These are phyloP conservation scores for Seira musarum DNA, from an alignment of 2,888 invertebrate species.

Conservation along the genomic window DNA sequence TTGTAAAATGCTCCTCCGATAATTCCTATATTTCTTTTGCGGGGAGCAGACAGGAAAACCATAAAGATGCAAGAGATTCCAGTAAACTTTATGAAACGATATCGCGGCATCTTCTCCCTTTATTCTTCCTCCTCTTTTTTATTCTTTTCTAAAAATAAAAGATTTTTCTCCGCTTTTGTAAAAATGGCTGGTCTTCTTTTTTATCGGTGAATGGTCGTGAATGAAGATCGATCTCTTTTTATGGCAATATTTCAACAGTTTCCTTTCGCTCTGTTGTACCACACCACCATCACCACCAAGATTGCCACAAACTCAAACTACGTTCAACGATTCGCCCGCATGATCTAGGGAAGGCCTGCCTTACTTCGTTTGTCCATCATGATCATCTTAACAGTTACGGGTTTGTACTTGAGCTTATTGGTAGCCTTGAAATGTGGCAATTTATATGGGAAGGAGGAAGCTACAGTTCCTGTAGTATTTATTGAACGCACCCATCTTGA, in stretches of 20 bases:
- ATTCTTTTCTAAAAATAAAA: neutral
- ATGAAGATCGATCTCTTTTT: constrained; percentile 52
- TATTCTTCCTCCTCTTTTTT: constrained; percentile 5
- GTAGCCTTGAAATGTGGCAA: constrained; percentile 41
- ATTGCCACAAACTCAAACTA: too few relatives aligned
- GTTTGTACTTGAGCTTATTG: too few relatives aligned
- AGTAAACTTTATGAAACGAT: neutral
- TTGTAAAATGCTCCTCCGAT: constrained; percentile 12
- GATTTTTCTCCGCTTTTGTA: neutral
- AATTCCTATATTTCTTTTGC: constrained; percentile 1
- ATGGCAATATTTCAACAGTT: constrained; percentile 47
- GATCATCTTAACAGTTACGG: too few relatives aligned
- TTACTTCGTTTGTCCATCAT: too few relatives aligned
- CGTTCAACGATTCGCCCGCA: too few relatives aligned
- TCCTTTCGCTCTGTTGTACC: neutral
- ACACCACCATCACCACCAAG: too few relatives aligned
- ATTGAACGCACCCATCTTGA: too few relatives aligned
- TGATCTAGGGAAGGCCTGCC: too few relatives aligned
- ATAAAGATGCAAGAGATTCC: too few relatives aligned
- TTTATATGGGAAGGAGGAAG: constrained; percentile 11
- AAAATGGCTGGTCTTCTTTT: neutral
- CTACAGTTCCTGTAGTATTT: constrained; percentile 9
- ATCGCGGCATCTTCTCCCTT: neutral
- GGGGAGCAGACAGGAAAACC: too few relatives aligned
- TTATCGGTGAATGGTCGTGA: constrained; percentile 7